Conservation (phyloP, 1,140 invertebrate genomes). For the Drosophila mojavensis region DNA sequence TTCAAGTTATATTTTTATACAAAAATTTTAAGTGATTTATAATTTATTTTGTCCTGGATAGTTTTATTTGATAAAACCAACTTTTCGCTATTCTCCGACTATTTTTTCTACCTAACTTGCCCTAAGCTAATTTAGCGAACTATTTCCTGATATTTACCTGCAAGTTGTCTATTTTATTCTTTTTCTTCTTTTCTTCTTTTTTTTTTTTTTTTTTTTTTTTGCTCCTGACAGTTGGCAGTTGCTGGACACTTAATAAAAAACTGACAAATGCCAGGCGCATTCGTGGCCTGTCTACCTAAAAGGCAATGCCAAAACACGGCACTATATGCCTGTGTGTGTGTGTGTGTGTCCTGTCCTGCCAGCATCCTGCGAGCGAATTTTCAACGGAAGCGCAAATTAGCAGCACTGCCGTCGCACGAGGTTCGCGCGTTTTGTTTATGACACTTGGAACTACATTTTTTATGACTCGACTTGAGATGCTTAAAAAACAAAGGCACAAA, state of each 20-base stretch:
- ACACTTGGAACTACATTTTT: constrained; percentile 66
- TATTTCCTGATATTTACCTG: constrained; percentile 64
- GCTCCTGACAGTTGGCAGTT: constrained; percentile 46
- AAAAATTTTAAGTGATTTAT: too few species aligned
- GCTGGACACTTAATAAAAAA: constrained; percentile 66
- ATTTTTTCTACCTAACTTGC: not conserved
- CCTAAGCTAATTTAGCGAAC: not conserved
- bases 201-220: constrained; percentile 4
- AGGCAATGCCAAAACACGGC: constrained; percentile 36
- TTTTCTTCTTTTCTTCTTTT: constrained; percentile 13
- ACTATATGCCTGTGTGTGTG: constrained; percentile 24
- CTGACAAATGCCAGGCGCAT: constrained; percentile 64
- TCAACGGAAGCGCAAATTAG: constrained; percentile 79
- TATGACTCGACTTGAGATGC: constrained; percentile 40
- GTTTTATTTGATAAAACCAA: too few species aligned
- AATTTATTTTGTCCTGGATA: too few species aligned
- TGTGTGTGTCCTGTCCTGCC: constrained; percentile 41
- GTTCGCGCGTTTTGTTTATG: constrained; percentile 64
- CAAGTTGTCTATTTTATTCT: constrained; percentile 26
- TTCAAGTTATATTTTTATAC: too few species aligned
- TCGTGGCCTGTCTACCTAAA: constrained; percentile 70
- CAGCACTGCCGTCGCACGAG: constrained; percentile 54
- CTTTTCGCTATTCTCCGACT: too few species aligned
- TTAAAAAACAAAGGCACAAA: constrained; percentile 47
- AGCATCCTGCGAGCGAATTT: constrained; percentile 70